Conservation (phyloP, 2,797 vertebrate genomes). For the Denticeps clupeoides region DNA sequence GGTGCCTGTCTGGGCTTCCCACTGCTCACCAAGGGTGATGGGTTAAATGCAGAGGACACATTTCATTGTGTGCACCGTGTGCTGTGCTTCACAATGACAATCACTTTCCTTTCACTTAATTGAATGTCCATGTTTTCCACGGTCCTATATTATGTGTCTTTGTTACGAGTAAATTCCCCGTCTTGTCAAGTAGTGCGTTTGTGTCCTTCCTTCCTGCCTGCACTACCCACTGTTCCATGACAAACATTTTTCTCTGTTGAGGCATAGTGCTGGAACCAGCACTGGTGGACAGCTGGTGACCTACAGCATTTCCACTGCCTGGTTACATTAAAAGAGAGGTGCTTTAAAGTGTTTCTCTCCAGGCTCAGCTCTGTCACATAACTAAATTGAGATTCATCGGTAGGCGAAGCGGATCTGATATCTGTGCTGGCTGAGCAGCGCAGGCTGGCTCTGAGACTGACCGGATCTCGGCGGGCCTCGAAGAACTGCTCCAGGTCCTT, state of each 20-base stretch:
- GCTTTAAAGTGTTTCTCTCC: neutral
- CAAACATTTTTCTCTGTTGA: neutral
- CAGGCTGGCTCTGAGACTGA: conserved; percentile 45
- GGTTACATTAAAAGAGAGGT: neutral
- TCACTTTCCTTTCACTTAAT: too few relatives aligned
- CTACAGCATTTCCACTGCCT: conserved; percentile 1
- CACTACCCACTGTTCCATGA: too few relatives aligned
- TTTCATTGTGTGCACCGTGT: too few relatives aligned
- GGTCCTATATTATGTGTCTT: too few relatives aligned
- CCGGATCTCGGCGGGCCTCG: conserved; percentile 52
- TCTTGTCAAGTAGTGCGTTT: too few relatives aligned
- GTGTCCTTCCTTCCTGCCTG: too few relatives aligned
- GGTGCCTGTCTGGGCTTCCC: too few relatives aligned
- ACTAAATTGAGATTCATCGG: neutral
- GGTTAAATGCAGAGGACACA: too few relatives aligned
- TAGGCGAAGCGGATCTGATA: neutral
- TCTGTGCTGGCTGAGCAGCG: neutral
- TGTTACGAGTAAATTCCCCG: too few relatives aligned
- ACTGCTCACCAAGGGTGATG: too few relatives aligned
- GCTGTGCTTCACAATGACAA: too few relatives aligned
- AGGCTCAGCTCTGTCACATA: neutral
- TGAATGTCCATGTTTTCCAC: too few relatives aligned
- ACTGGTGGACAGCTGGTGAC: neutral
- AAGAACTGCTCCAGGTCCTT: conserved; percentile 63
- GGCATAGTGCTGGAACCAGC: neutral